Percentiles rank a stretch among this genome's conserved stretches.
These are phyloP conservation scores for Drosophila anomalipes DNA, from an alignment of 2,888 invertebrate species.

Conservation along the genomic window DNA sequence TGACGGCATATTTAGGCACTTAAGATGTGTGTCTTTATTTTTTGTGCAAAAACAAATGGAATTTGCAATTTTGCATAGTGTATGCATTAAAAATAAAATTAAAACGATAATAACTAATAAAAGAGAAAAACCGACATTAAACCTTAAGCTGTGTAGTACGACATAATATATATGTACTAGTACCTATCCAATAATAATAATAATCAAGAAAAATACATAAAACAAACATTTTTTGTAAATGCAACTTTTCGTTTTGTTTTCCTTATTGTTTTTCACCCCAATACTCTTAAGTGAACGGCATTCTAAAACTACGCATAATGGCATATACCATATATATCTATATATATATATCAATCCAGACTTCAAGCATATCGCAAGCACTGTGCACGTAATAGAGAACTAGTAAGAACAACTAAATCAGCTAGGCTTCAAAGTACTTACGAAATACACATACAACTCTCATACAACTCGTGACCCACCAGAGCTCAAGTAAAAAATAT, in stretches of 20 bases:
- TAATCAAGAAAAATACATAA: conserved; percentile 58
- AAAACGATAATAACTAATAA: conserved; percentile 50
- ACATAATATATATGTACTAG: conserved; percentile 57
- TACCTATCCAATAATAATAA: conserved; percentile 49
- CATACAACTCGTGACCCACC: conserved; percentile 46
- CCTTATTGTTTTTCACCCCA: conserved; percentile 8
- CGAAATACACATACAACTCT: conserved; percentile 15
- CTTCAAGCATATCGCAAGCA: conserved; percentile 74
- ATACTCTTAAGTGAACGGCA: conserved; percentile 38
- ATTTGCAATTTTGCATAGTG: conserved; percentile 65
- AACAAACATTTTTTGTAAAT: conserved; percentile 62
- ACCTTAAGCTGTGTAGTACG: conserved; percentile 58
- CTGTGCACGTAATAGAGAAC: conserved; percentile 52
- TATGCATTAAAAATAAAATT: conserved; percentile 64
- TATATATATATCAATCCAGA: conserved; percentile 54
- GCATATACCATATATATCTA: conserved; percentile 29
- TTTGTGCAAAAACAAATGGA: conserved; percentile 44
- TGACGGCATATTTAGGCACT: conserved; percentile 25
- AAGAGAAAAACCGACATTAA: conserved; percentile 32
- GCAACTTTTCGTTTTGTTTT: conserved; percentile 51
- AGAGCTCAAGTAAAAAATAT: conserved; percentile 48
- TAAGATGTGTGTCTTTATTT: conserved; percentile 58
- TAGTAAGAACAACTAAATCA: conserved; percentile 19
- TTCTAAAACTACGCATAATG: conserved; percentile 27
- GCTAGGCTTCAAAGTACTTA: conserved; percentile 52